A percentile compares a stretch with the other conserved stretches of the same genome.
These are phyloP conservation scores for Calliphora vicina DNA, from an alignment of 1,140 invertebrate species.

Conservation along the genomic window DNA sequence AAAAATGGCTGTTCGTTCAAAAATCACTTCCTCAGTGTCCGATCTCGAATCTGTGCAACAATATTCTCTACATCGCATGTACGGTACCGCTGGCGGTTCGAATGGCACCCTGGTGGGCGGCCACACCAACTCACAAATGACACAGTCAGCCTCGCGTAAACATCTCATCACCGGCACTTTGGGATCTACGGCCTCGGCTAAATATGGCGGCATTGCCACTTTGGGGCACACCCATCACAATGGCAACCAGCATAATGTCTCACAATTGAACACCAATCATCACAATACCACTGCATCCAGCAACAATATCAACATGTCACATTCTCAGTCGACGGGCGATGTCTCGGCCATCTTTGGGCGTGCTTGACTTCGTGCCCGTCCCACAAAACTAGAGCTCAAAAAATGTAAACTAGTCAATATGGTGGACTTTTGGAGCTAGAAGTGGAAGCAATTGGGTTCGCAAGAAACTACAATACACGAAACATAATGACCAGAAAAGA, in stretches of 20 bases:
- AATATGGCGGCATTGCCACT: slow-evolving; percentile 47
- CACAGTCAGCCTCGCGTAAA: slow-evolving; percentile 51
- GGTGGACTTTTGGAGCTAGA: slow-evolving; percentile 63
- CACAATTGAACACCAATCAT: slow-evolving; percentile 31
- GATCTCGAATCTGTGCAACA: slow-evolving; percentile 61
- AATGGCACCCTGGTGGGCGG: slow-evolving; percentile 42
- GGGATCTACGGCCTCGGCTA: slow-evolving; percentile 33
- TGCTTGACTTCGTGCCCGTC: slow-evolving; percentile 66
- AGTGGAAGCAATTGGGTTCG: slow-evolving; percentile 52
- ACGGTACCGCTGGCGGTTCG: slow-evolving; percentile 43
- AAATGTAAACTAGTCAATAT: slow-evolving; percentile 62
- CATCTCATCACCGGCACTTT: slow-evolving; percentile 48
- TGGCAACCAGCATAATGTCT: slow-evolving; percentile 56
- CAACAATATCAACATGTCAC: slow-evolving; percentile 62
- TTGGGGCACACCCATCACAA: slow-evolving; percentile 56
- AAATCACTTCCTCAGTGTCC: slow-evolving; percentile 60
- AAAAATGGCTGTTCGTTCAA: slow-evolving; percentile 59
- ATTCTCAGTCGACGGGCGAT: slow-evolving; percentile 70
- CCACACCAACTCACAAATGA: not conserved
- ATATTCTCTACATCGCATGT: slow-evolving; percentile 59
- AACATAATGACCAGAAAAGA: not conserved
- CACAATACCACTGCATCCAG: slow-evolving; percentile 23
- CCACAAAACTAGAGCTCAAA: slow-evolving; percentile 61
- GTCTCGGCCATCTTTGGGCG: slow-evolving; percentile 69
- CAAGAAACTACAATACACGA: not conserved